phyloP scores from a whole-genome alignment of 2,113 vertebrate species.

The Paralichthys olivaceus region DNA sequence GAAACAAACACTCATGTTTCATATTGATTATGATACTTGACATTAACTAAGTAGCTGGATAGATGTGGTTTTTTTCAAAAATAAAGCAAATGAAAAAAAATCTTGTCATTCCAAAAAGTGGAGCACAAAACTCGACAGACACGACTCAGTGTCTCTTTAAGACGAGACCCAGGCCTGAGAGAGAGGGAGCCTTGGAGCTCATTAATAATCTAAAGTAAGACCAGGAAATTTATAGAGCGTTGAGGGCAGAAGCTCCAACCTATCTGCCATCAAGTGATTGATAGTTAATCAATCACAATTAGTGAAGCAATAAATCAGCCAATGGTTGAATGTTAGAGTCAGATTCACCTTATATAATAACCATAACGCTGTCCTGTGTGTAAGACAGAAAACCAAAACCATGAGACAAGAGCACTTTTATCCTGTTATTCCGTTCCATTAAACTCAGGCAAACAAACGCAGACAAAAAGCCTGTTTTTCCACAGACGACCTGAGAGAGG shows the following conservation, averaged over 20 bases:
- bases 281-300: not conserved
- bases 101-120: too few species aligned
- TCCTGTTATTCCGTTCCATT: slow-evolving; percentile 73
- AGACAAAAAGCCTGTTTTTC: slow-evolving; percentile 52
- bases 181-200: not conserved
- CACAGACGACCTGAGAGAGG: slow-evolving; percentile 47
- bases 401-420: slow-evolving; percentile 40
- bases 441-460: slow-evolving; percentile 53
- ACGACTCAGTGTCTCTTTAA: not conserved
- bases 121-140: not conserved
- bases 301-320: not conserved
- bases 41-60: not conserved
- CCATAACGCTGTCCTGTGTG: slow-evolving; percentile 11
- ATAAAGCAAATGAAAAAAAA: too few species aligned
- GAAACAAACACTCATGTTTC: not conserved
- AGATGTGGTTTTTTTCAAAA: too few species aligned
- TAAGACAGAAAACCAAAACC: slow-evolving; percentile 25
- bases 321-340: not conserved
- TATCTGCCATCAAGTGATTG: not conserved
- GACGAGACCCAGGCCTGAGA: not conserved
- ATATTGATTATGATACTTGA: not conserved
- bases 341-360: not conserved
- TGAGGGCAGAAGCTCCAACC: slow-evolving; percentile 1
- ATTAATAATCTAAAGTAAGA: not conserved
- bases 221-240: slow-evolving; percentile 1